phyloP scores from a whole-genome alignment of 2,888 invertebrate genomes.

The Tanypteryx hageni region DNA sequence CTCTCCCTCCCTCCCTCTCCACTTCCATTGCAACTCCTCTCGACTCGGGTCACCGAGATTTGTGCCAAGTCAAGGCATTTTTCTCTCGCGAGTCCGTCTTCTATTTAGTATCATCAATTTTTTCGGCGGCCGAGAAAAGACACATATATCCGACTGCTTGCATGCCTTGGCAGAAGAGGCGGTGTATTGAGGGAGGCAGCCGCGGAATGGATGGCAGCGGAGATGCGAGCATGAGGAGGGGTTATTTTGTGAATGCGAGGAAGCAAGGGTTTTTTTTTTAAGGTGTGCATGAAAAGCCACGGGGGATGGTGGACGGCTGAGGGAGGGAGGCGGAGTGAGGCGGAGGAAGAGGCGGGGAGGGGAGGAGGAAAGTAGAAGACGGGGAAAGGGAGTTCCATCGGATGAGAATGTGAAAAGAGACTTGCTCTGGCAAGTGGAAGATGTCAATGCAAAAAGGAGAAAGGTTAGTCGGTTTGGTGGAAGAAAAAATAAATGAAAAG shows the following conservation, averaged over 20 bases:
- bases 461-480: constrained; percentile 64
- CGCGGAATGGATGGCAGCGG: background rate
- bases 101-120: background rate
- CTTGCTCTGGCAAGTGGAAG: constrained; percentile 62
- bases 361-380: background rate
- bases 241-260: constrained; percentile 55
- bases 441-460: constrained; percentile 57
- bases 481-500: constrained; percentile 48
- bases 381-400: background rate
- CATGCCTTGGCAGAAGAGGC: background rate
- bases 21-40: background rate
- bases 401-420: constrained; percentile 39
- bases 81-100: background rate
- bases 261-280: constrained; percentile 34
- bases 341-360: background rate
- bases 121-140: background rate
- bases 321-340: background rate
- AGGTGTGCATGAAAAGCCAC: background rate
- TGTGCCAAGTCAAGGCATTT: background rate
- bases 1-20: background rate
- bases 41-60: constrained; percentile 27
- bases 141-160: background rate
- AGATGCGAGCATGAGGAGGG: background rate
- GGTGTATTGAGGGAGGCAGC: background rate
- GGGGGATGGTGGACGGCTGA: background rate